These are phyloP conservation scores for Atherinosoma microstoma DNA, from an alignment of 2,797 vertebrate genomes.

Conservation along the genomic window DNA sequence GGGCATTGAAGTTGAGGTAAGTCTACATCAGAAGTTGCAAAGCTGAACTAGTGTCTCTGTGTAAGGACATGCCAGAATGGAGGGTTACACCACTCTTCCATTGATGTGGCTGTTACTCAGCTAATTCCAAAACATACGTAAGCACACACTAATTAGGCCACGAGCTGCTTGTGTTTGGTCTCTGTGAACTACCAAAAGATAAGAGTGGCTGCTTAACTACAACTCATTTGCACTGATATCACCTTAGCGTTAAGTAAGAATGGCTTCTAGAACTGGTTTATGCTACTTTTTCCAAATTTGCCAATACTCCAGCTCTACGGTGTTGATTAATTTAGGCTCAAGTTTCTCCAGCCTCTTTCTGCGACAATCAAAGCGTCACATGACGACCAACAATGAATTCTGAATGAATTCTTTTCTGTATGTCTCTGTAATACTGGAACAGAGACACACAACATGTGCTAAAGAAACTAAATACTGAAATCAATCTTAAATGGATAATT, in stretches of 20 bases:
- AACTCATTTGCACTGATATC: neutral
- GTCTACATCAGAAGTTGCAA: neutral
- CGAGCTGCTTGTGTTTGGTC: neutral
- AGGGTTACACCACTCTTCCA: no score
- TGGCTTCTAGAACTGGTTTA: neutral
- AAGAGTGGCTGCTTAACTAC: neutral
- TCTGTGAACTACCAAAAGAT: neutral
- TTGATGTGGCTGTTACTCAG: neutral
- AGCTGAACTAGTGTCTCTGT: neutral
- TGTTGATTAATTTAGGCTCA: neutral
- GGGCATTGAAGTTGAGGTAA: neutral
- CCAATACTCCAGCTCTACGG: neutral
- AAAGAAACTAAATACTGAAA: conserved; percentile 8
- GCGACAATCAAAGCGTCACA: neutral
- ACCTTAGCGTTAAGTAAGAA: neutral
- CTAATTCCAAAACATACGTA: neutral
- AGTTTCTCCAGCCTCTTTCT: neutral
- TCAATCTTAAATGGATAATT: conserved; percentile 9
- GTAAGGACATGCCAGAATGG: neutral
- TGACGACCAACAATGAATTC: conserved; percentile 1
- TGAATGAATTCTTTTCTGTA: neutral
- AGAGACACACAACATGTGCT: conserved; percentile 7
- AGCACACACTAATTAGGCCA: neutral
- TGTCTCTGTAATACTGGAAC: neutral
- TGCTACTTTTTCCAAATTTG: neutral